A percentile compares a stretch with the other conserved stretches of the same genome.
phyloP scores from a whole-genome alignment of 2,888 invertebrate species.

The Rhorus exstirpatorius region DNA sequence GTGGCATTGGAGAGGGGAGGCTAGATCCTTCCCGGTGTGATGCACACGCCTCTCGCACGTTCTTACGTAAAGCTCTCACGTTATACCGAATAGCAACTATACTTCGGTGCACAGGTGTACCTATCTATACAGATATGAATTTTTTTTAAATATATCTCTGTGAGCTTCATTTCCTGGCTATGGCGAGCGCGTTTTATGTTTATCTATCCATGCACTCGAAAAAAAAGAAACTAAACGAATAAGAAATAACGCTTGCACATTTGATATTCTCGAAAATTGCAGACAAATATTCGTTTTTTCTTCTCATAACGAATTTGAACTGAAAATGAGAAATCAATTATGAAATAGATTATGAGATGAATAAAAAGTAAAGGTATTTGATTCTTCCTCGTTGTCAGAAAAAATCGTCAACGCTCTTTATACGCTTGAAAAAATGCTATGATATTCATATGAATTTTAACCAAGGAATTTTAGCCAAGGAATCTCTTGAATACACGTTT shows the following conservation, averaged over 20 bases:
- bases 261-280: background rate
- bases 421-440: too few species aligned
- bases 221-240: background rate
- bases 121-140: background rate
- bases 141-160: conserved; percentile 16
- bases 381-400: too few species aligned
- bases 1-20: conserved; percentile 13
- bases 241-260: background rate
- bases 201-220: background rate
- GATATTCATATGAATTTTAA: too few species aligned
- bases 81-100: conserved; percentile 34
- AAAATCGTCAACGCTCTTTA: too few species aligned
- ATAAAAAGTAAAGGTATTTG: too few species aligned
- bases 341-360: background rate
- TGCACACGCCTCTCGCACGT: conserved; percentile 36
- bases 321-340: background rate
- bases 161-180: conserved; percentile 44
- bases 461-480: too few species aligned
- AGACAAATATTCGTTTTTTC: background rate
- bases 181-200: conserved; percentile 29
- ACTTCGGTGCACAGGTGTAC: background rate
- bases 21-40: conserved; percentile 30
- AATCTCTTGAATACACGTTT: too few species aligned
- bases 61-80: conserved; percentile 53
- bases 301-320: background rate